phyloP scores from a whole-genome alignment of 2,888 invertebrate species.

The Hecatera dysodea region DNA sequence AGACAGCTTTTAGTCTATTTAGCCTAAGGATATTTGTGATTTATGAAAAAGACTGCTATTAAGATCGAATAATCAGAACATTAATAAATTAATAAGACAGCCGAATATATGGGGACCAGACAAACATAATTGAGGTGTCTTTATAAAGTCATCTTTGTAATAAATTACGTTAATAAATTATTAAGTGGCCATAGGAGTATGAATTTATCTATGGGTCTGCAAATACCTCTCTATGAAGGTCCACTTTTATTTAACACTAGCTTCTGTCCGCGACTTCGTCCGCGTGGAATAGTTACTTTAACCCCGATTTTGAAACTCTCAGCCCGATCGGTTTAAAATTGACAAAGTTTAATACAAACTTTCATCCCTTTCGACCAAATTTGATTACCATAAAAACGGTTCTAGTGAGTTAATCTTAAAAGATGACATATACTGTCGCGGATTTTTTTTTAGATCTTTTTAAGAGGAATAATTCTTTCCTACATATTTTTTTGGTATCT shows the following conservation, averaged over 20 bases:
- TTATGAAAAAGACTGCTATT: constrained; percentile 42
- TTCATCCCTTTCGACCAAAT: too few relatives aligned
- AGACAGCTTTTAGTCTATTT: constrained; percentile 40
- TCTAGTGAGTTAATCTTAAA: too few relatives aligned
- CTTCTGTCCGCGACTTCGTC: too few relatives aligned
- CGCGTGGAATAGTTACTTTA: too few relatives aligned
- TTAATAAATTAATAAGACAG: constrained; percentile 48
- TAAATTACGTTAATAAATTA: constrained; percentile 18
- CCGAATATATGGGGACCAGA: constrained; percentile 21
- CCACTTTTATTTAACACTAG: not conserved
- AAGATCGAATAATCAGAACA: constrained; percentile 36
- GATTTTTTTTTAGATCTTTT: too few relatives aligned
- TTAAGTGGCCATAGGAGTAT: not conserved
- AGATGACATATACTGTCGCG: too few relatives aligned
- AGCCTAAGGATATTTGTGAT: constrained; percentile 51
- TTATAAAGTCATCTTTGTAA: constrained; percentile 19
- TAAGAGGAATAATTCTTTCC: too few relatives aligned
- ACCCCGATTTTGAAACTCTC: too few relatives aligned
- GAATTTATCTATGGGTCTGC: not conserved
- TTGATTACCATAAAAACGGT: too few relatives aligned
- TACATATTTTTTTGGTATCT: too few relatives aligned
- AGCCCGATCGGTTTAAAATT: too few relatives aligned
- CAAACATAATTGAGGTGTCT: constrained; percentile 3
- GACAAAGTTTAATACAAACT: too few relatives aligned
- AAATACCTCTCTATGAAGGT: not conserved